A percentile compares a stretch with the other conserved stretches of the same genome.
Evolutionary conservation across 2,113 vertebrate species (phyloP).

Genomic region (Chaetura pelagica): DNA sequence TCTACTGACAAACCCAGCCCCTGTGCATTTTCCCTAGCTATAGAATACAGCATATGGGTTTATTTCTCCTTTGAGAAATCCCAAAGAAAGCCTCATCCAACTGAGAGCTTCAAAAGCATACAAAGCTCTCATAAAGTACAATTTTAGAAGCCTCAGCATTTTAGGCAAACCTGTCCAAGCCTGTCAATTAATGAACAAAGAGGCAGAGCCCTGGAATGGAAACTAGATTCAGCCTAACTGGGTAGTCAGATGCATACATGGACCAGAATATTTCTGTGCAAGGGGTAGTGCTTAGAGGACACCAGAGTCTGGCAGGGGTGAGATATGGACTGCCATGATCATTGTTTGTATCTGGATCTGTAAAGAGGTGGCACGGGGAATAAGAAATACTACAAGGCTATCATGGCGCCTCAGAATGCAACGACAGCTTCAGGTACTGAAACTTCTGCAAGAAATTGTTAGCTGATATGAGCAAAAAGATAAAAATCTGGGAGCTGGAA

Average conservation of each 20-base stretch:
- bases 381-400: neutral
- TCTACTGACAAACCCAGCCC: neutral
- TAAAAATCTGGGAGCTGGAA: neutral
- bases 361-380: fast-evolving
- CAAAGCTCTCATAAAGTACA: neutral
- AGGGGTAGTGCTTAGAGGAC: neutral
- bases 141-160: neutral
- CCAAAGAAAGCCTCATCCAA: neutral
- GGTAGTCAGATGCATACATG: neutral
- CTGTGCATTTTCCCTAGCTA: neutral
- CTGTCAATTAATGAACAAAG: neutral
- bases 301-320: neutral
- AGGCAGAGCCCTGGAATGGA: neutral
- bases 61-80: neutral
- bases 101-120: neutral
- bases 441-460: neutral
- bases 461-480: neutral
- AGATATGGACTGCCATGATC: neutral
- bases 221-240: neutral
- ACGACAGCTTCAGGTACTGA: neutral
- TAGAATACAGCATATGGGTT: neutral
- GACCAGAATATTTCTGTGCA: neutral
- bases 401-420: neutral
- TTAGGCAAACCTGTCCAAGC: neutral
- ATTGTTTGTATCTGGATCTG: neutral